Conservation (phyloP, 2,888 invertebrate genomes). For the Caenorhabditis uteleia region DNA sequence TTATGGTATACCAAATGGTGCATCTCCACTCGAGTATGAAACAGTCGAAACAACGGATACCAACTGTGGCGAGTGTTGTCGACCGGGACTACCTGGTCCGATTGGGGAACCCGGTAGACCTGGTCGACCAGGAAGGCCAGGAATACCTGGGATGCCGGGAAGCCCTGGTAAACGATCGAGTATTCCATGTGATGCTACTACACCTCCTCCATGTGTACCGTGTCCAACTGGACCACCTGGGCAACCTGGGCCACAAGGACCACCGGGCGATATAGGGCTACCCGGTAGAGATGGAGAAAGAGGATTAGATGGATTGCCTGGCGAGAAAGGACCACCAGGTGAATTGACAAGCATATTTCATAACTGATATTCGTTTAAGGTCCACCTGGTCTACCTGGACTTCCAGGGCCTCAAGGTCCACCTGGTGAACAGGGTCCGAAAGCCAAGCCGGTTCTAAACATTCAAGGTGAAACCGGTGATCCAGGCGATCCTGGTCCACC, state of each 20-base stretch:
- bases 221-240: slow-evolving; percentile 39
- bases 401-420: slow-evolving; percentile 23
- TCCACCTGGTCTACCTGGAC: slow-evolving; percentile 34
- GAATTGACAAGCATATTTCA: no score
- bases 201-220: slow-evolving; percentile 38
- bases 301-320: slow-evolving; percentile 34
- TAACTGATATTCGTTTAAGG: no score
- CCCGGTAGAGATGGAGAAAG: slow-evolving; percentile 27
- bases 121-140: slow-evolving; percentile 37
- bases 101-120: slow-evolving; percentile 35
- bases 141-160: slow-evolving; percentile 39
- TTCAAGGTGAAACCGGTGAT: slow-evolving; percentile 34
- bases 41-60: not conserved
- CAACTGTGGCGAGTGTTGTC: slow-evolving; percentile 27
- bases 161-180: slow-evolving; percentile 40
- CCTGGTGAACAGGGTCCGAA: slow-evolving; percentile 26
- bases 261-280: slow-evolving; percentile 31
- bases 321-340: slow-evolving; percentile 32
- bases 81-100: slow-evolving; percentile 22
- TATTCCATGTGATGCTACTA: slow-evolving; percentile 31
- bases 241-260: slow-evolving; percentile 35
- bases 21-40: not conserved
- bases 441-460: slow-evolving; percentile 14
- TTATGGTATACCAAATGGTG: slow-evolving; percentile 2
- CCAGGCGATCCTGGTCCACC: slow-evolving; percentile 38